Evolutionary conservation across 1,140 invertebrate genomes (phyloP).

Genomic region (Venustaconcha ellipsiformis): DNA sequence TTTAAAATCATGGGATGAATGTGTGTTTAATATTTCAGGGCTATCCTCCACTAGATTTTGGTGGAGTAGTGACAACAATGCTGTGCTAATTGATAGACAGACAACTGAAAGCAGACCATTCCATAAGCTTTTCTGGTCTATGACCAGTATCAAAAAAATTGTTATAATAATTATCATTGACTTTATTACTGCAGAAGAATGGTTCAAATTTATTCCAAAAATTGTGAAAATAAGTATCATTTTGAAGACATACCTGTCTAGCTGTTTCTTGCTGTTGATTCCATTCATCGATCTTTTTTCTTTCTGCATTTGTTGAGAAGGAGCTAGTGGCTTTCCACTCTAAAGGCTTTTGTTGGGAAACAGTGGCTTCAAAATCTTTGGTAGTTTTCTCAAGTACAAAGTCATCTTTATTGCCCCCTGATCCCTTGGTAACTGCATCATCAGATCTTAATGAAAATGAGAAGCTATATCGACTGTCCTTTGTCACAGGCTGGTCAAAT

Average conservation of each 20-base stretch:
- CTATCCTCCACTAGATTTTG: no score
- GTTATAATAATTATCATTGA: no score
- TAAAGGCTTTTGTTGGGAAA: constrained; percentile 16
- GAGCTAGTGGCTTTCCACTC: constrained; percentile 2
- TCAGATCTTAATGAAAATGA: constrained; percentile 27
- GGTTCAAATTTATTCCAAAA: no score
- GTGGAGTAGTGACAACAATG: no score
- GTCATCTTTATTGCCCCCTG: constrained; percentile 29
- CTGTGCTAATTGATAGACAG: no score
- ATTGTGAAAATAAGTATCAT: neutral
- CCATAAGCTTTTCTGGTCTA: no score
- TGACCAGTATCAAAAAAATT: no score
- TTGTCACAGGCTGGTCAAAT: constrained; percentile 5
- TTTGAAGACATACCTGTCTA: constrained; percentile 35
- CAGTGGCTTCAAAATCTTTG: constrained; percentile 22
- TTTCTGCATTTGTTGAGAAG: constrained; percentile 48
- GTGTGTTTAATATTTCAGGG: no score
- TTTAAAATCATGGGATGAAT: no score
- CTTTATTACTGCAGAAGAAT: no score
- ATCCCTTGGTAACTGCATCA: neutral
- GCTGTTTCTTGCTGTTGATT: constrained; percentile 68
- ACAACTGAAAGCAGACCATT: no score
- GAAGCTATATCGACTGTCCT: constrained; percentile 14
- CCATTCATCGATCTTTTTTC: constrained; percentile 83
- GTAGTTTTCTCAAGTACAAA: constrained; percentile 23